Base-by-base conservation (phyloP, 2,797 vertebrate species). In the Poeciliopsis turneri region DNA sequence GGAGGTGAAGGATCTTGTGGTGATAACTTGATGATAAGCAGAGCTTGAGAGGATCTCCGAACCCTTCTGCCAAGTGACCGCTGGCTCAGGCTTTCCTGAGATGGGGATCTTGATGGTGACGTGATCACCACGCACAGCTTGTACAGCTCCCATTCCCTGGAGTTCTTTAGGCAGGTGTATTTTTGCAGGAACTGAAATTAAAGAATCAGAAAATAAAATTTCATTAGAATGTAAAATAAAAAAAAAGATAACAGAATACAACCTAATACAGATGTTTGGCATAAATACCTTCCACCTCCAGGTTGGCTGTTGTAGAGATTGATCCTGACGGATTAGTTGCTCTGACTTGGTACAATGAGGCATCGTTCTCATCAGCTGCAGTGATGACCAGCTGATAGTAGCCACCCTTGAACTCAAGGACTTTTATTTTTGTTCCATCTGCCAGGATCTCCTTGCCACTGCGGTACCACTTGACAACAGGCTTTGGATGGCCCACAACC, bases 31-130 rank as follows among this genome's bases (percentile, higher is more conserved):
- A 91, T 98, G 96, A 84, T 98, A 96, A 68, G 95, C 93, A 83
- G 98, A 98, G 86, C 97, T 99, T 84, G 97, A 97, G 0, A 99
- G 97, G 82, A 99, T 97, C 91, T 99, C 98, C 93, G 99, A 97
- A 89, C 98, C 98, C 94, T 99, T 99, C 92, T 99, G 98, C 98
- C 98, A 99, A 77, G 95, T 98, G 89, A 99, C 94, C 80, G 97
- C 96, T 1, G 98, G 98, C 84, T 97, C 96, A n/a, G 98, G 98
- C 87, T 98, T 99, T 90, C 98, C 98, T 77, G 97, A 96, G 92
- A 99, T 98, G 61, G 98, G 98, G 88, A 99, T 99, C 94, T 99
- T 99, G 92, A 99, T 97, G 90, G 97, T 99, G 80, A 99, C 86
- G 53, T 97, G 93, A 85, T 99, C 97, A 36, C 98, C 98, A 91